A percentile compares a stretch with the other conserved stretches of the same genome.
Evolutionary conservation across 2,797 vertebrate genomes (phyloP).

Genomic region (Ctenopoma kingsleyae): DNA sequence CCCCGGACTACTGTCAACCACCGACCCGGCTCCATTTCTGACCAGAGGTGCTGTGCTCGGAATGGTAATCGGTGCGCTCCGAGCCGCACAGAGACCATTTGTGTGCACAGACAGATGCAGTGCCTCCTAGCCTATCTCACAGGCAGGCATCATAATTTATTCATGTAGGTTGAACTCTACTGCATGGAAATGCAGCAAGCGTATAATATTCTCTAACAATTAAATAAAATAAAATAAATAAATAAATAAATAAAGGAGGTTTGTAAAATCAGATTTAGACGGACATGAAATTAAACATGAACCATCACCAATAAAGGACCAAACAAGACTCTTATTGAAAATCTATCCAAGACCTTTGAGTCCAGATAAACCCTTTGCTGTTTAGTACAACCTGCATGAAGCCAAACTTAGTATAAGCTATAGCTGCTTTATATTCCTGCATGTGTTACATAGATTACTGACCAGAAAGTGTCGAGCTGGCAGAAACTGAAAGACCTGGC

Average conservation of each 20-base stretch:
- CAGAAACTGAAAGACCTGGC: constrained; percentile 56
- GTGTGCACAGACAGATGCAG: constrained; percentile 80
- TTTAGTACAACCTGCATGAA: constrained; percentile 9
- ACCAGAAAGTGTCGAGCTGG: constrained; percentile 68
- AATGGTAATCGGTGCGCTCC: constrained; percentile 79
- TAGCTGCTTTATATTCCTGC: constrained; percentile 42
- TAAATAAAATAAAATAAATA: background rate
- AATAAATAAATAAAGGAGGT: background rate
- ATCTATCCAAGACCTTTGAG: constrained; percentile 16
- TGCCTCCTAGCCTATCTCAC: constrained; percentile 75
- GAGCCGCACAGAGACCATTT: constrained; percentile 80
- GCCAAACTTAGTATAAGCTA: constrained; percentile 39
- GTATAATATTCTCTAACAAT: constrained; percentile 31
- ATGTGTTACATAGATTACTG: constrained; percentile 63
- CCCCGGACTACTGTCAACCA: constrained; percentile 67
- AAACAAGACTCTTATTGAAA: constrained; percentile 22
- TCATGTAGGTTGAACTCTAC: constrained; percentile 74
- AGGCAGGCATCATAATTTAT: constrained; percentile 81
- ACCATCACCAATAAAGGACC: background rate
- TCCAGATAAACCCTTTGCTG: constrained; percentile 15
- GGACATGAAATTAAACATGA: background rate
- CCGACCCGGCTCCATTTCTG: constrained; percentile 80
- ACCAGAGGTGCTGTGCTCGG: constrained; percentile 80
- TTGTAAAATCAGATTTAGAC: constrained; percentile 14
- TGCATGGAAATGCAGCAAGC: constrained; percentile 60